Base-by-base conservation (phyloP, 2,888 invertebrate genomes). In the Cheilosia grossa region DNA sequence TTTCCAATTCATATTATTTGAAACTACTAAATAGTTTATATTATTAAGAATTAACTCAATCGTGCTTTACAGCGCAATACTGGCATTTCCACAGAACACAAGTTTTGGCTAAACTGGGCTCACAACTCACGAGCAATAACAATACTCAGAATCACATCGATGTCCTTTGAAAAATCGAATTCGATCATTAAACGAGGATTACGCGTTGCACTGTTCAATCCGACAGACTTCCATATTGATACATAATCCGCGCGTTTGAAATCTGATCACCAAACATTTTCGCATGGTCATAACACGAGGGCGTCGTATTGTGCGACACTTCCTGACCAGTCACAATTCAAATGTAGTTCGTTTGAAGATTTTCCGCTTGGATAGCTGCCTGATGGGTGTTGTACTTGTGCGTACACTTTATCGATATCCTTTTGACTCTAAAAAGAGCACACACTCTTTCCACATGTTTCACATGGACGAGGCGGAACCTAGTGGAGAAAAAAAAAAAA, bases 401-500 rank as follows among this genome's bases (percentile, higher is more conserved):
- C 53, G 72, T 40, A 61, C 19, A 59, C 44, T 40, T 17, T 47
- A 40, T 37, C 15, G n/a, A 66, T 73, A 79, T 83, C 82, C 85
- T 81, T 80, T 17, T 51, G 70, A 81, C 61, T 56, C 44, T 10
- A 49, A 70, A 81, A 85, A 72, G 81, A 81, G 85, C 85, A 85
- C 85, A 85, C 72, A 85, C 67, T 81, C 44, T 49, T 44, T 72
- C 81, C 85, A 85, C 75, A 77, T 85, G 81, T 81, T 85, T 59
- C 44, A 24, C 72, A 15, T 40, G 56, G 61, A 33, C 61, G 33
- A 83, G 72, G 81, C 85, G 81, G 81, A 81, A 67, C 75, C 63
- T 67, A 58, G 56, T 37, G 51, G 49, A 75, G 17, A 64, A 72
- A 80, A 59, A 70, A 79, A 61, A 74, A 75, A 85, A 85, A 85